phyloP scores from a whole-genome alignment of 2,113 vertebrate genomes.

The Megaptera novaeangliae region DNA sequence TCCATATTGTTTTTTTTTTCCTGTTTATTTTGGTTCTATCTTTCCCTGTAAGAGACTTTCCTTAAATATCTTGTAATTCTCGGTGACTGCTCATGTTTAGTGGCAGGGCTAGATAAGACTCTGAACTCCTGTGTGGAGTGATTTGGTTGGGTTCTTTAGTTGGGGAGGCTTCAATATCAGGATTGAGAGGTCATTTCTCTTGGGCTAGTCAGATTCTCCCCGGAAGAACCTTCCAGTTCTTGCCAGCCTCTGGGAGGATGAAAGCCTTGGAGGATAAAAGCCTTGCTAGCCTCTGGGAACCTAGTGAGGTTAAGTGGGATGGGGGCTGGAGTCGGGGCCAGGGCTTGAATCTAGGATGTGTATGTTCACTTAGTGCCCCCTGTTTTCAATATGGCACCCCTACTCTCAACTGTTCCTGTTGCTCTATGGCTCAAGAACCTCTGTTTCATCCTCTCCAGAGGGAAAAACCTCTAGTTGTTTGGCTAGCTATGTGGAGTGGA shows the following conservation, averaged over 20 bases:
- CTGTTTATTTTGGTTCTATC: not conserved
- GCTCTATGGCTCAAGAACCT: not conserved
- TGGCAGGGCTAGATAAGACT: not conserved
- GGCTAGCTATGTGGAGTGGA: not conserved
- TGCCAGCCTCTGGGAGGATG: not conserved
- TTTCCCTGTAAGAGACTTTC: not conserved
- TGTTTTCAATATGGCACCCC: not conserved
- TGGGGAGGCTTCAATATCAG: not conserved
- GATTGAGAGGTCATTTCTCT: not conserved
- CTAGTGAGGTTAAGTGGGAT: not conserved
- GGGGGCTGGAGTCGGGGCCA: not conserved
- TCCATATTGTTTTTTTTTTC: not conserved
- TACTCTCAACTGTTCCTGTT: not conserved
- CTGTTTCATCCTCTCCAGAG: not conserved
- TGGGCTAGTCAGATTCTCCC: not conserved
- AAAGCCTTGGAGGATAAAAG: no score
- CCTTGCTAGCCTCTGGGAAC: not conserved
- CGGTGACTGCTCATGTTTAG: not conserved
- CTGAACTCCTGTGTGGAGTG: not conserved
- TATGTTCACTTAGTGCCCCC: not conserved
- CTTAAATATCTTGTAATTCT: not conserved
- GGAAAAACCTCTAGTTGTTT: not conserved
- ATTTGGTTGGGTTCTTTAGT: not conserved
- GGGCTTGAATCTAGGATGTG: not conserved
- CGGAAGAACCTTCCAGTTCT: not conserved